Evolutionary conservation across 2,888 invertebrate species (phyloP).

Genomic region (Lithophane socia): DNA sequence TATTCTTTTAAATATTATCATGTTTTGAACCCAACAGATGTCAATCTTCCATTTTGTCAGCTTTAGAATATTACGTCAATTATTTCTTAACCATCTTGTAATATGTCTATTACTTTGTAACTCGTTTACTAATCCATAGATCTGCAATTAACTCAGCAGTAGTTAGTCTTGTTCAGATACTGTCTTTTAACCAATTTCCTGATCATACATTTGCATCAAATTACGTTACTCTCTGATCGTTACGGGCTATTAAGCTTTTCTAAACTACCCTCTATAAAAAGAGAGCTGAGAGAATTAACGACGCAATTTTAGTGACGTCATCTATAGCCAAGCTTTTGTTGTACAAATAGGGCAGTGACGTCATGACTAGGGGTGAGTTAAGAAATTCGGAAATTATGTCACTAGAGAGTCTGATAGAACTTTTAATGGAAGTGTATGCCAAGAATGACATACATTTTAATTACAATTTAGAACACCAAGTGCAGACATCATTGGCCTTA

Average conservation of each 20-base stretch:
- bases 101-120: slow-evolving; percentile 37
- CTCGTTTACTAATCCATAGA: slow-evolving; percentile 21
- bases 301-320: slow-evolving; percentile 42
- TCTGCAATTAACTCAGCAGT: slow-evolving; percentile 35
- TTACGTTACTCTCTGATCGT: slow-evolving; percentile 9
- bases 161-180: slow-evolving; percentile 22
- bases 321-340: slow-evolving; percentile 38
- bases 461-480: slow-evolving; percentile 41
- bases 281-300: slow-evolving; percentile 27
- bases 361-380: slow-evolving; percentile 37
- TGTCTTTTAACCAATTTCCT: slow-evolving; percentile 16
- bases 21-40: slow-evolving; percentile 9
- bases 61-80: slow-evolving; percentile 17
- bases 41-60: not conserved
- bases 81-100: slow-evolving; percentile 12
- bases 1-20: slow-evolving; percentile 5
- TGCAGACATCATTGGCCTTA: slow-evolving; percentile 61
- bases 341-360: slow-evolving; percentile 46
- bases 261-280: slow-evolving; percentile 21
- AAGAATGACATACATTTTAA: slow-evolving; percentile 56
- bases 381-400: slow-evolving; percentile 51
- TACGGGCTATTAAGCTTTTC: slow-evolving; percentile 17
- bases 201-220: slow-evolving; percentile 19
- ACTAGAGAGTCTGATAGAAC: slow-evolving; percentile 19
- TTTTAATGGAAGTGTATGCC: slow-evolving; percentile 50